Conservation (phyloP, 2,888 invertebrate species). For the Chymomyza procnemis region DNA sequence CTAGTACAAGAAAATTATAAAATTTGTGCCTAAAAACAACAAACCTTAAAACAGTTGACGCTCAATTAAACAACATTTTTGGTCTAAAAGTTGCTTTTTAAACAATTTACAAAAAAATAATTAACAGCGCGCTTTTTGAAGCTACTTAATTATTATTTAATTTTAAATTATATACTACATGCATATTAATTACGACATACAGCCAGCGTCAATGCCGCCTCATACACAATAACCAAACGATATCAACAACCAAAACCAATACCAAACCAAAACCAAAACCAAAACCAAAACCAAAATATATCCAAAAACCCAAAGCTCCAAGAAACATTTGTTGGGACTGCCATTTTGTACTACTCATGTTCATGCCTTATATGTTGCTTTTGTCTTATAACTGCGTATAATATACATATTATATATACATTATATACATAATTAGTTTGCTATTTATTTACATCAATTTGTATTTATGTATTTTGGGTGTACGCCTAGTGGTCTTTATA, state of each 20-base stretch:
- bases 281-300: slow-evolving; percentile 11
- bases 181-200: slow-evolving; percentile 21
- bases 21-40: slow-evolving; percentile 60
- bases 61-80: slow-evolving; percentile 43
- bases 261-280: slow-evolving; percentile 18
- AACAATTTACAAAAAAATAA: slow-evolving; percentile 32
- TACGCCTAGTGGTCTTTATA: background rate
- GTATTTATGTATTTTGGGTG: slow-evolving; percentile 7
- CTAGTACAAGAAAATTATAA: slow-evolving; percentile 44
- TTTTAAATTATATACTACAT: background rate
- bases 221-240: slow-evolving; percentile 62
- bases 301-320: slow-evolving; percentile 20
- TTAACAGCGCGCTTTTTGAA: slow-evolving; percentile 52
- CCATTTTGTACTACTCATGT: slow-evolving; percentile 43
- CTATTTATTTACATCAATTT: slow-evolving; percentile 11
- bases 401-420: no score
- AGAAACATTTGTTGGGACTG: background rate
- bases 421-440: slow-evolving; percentile 23
- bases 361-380: slow-evolving; percentile 51
- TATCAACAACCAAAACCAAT: slow-evolving; percentile 35
- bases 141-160: slow-evolving; percentile 26
- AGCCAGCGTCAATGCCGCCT: slow-evolving; percentile 50
- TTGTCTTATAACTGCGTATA: slow-evolving; percentile 50
- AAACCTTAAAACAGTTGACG: slow-evolving; percentile 38
- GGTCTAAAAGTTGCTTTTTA: slow-evolving; percentile 51